phyloP scores from a whole-genome alignment of 2,797 vertebrate genomes.

The Philypnodon macrostomus region DNA sequence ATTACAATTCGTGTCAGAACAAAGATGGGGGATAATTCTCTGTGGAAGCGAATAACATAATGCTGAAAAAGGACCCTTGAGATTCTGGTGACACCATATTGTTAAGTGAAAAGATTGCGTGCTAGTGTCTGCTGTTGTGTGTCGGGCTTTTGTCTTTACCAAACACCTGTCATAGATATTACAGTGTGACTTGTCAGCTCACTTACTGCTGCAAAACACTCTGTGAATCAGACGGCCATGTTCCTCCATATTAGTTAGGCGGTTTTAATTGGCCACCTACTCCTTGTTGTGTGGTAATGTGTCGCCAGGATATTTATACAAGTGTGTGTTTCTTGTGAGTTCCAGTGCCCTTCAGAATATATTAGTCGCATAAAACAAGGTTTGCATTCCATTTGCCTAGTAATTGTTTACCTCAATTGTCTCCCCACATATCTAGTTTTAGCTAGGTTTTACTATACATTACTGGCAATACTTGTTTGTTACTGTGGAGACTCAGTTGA shows the following conservation, averaged over 20 bases:
- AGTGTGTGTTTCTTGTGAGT: conserved; percentile 31
- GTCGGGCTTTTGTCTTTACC: conserved; percentile 54
- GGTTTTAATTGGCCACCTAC: conserved; percentile 60
- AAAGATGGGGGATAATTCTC: conserved; percentile 39
- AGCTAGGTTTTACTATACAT: conserved; percentile 3
- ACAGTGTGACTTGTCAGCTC: conserved; percentile 54
- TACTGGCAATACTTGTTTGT: neutral
- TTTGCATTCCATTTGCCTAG: conserved; percentile 21
- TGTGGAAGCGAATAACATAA: conserved; percentile 47
- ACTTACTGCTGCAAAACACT: conserved; percentile 27
- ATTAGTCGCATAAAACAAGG: conserved; percentile 8
- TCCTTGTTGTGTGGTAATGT: conserved; percentile 31
- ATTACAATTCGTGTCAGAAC: conserved; percentile 42
- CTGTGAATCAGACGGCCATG: conserved; percentile 34
- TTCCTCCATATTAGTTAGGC: conserved; percentile 52
- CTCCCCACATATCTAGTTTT: conserved; percentile 1
- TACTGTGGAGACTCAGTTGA: conserved; percentile 21
- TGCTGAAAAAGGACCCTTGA: conserved; percentile 39
- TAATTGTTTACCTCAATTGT: neutral
- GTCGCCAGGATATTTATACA: conserved; percentile 32
- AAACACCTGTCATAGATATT: conserved; percentile 59
- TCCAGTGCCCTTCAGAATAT: conserved; percentile 20
- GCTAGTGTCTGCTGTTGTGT: conserved; percentile 34
- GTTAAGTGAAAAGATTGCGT: conserved; percentile 42
- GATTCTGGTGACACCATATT: conserved; percentile 37